These are phyloP conservation scores for Periphyllus acericola DNA, from an alignment of 2,888 invertebrate species.

Conservation along the genomic window DNA sequence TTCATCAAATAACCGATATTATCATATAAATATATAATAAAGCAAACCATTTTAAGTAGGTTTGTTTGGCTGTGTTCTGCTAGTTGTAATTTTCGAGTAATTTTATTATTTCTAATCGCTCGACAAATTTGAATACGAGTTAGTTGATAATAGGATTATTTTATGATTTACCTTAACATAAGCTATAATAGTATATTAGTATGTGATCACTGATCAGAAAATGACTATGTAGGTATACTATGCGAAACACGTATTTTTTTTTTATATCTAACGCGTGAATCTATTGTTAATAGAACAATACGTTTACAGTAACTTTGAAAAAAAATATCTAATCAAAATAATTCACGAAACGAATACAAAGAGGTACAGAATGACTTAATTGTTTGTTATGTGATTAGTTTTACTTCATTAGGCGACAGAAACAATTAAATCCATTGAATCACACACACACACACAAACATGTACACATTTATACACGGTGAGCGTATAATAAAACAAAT, in stretches of 20 bases:
- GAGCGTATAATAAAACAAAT: no score
- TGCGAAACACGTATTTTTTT: neutral
- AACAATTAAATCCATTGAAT: no score
- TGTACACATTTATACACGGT: no score
- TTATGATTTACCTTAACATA: neutral
- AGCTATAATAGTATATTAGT: neutral
- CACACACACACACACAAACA: no score
- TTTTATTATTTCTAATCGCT: neutral
- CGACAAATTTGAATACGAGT: no score
- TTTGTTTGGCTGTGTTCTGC: neutral
- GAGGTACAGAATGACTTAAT: no score
- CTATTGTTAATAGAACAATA: neutral
- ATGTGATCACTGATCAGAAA: no score
- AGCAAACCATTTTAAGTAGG: no score
- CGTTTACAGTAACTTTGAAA: neutral
- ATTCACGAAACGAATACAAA: neutral
- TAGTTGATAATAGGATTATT: neutral
- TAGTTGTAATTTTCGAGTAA: neutral
- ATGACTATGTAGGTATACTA: neutral
- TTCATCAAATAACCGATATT: no score
- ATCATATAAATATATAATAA: no score
- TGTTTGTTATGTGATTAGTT: no score
- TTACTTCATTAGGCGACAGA: no score
- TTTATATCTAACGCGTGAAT: neutral
- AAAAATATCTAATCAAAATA: neutral